Conservation (phyloP, 2,113 vertebrate species). For the Brachirus orientalis region DNA sequence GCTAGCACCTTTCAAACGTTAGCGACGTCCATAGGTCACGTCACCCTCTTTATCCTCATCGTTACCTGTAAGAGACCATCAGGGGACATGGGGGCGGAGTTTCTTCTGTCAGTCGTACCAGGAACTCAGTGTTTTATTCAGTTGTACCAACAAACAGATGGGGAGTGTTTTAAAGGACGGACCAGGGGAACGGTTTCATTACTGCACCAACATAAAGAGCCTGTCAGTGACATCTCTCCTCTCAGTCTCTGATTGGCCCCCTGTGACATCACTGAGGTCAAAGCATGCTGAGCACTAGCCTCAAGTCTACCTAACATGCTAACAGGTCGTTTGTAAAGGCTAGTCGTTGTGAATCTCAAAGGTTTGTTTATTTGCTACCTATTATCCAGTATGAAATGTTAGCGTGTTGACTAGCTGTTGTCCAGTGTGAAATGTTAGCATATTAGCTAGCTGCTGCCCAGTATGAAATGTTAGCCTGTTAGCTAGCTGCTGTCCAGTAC, state of each 20-base stretch:
- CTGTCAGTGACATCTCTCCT: conserved; percentile 27
- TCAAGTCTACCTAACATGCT: conserved; percentile 44
- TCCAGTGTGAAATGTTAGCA: background rate
- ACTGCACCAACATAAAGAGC: conserved; percentile 20
- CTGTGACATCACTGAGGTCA: conserved; percentile 4
- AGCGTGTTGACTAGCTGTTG: background rate
- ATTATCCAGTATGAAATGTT: background rate
- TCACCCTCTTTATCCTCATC: conserved; percentile 14
- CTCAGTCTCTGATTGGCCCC: conserved; percentile 12
- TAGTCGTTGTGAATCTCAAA: background rate
- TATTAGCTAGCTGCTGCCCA: background rate
- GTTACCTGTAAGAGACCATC: background rate
- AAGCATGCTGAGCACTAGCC: conserved; percentile 7
- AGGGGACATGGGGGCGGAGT: background rate
- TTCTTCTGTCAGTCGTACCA: conserved; percentile 31
- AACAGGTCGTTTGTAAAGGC: background rate
- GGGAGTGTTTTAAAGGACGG: background rate
- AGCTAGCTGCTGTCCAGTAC: too few relatives aligned
- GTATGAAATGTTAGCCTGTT: background rate
- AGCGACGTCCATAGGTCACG: conserved; percentile 8
- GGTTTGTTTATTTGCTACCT: background rate
- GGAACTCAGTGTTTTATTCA: background rate
- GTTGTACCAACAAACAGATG: background rate
- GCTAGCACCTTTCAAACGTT: background rate
- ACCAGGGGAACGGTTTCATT: background rate